These are phyloP conservation scores for Vannuccia rotundouncinata DNA, from an alignment of 2,888 invertebrate species.

Conservation along the genomic window DNA sequence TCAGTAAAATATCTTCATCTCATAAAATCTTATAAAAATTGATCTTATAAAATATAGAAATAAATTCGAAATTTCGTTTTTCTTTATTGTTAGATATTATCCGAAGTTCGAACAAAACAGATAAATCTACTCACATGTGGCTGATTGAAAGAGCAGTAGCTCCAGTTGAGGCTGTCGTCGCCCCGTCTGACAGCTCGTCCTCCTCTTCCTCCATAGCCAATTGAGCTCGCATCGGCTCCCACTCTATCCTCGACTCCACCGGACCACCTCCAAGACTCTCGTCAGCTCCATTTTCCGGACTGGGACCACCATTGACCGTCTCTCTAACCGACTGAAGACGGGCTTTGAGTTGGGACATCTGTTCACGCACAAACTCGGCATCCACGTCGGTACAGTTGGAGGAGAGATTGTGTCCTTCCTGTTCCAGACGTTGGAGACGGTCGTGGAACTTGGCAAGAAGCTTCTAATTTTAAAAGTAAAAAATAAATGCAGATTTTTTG, in stretches of 20 bases:
- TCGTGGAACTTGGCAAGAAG: not conserved
- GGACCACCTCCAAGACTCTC: not conserved
- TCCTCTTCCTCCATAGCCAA: not conserved
- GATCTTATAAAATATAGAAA: no score
- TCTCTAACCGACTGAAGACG: slow-evolving; percentile 25
- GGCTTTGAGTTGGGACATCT: slow-evolving; percentile 30
- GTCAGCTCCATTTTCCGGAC: not conserved
- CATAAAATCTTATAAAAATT: no score
- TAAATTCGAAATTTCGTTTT: no score
- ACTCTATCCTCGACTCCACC: not conserved
- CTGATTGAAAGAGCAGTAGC: not conserved
- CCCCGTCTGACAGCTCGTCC: not conserved
- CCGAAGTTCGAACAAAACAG: no score
- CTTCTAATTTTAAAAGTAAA: not conserved
- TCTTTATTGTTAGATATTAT: no score
- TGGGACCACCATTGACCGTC: not conserved
- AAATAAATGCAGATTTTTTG: not conserved
- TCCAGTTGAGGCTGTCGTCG: not conserved
- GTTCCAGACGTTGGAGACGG: not conserved
- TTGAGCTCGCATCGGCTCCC: not conserved
- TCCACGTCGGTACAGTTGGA: slow-evolving; percentile 28
- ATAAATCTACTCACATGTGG: slow-evolving; percentile 5
- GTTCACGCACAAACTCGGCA: slow-evolving; percentile 30
- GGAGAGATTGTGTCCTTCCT: slow-evolving; percentile 28
- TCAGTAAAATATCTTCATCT: no score